A percentile compares a stretch with the other conserved stretches of the same genome.
Evolutionary conservation across 2,113 vertebrate species (phyloP).

Genomic region (Recurvirostra avosetta): DNA sequence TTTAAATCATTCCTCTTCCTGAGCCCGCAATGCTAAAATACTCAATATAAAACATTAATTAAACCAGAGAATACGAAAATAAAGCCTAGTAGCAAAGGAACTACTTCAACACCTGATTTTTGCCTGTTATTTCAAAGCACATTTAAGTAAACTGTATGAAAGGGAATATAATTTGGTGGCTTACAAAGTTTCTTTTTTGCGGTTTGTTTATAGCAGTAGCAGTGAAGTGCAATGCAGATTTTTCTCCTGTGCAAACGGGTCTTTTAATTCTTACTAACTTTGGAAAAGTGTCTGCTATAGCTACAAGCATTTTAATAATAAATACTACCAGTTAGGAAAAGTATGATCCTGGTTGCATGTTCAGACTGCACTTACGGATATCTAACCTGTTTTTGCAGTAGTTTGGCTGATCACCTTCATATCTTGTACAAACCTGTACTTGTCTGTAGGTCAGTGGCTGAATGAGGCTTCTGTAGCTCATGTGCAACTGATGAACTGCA

Average conservation of each 20-base stretch:
- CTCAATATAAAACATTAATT: not conserved
- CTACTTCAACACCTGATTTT: not conserved
- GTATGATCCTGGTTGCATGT: not conserved
- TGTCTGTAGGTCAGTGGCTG: not conserved
- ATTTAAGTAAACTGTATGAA: not conserved
- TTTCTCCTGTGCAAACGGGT: not conserved
- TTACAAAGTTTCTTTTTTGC: not conserved
- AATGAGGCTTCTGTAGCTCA: not conserved
- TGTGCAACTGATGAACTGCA: not conserved
- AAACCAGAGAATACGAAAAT: not conserved
- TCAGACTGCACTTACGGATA: not conserved
- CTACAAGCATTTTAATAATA: not conserved
- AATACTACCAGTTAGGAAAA: not conserved
- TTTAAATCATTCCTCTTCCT: not conserved
- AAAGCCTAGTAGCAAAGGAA: not conserved
- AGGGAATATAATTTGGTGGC: not conserved
- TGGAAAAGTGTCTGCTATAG: not conserved
- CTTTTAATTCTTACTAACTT: not conserved
- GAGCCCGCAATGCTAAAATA: not conserved
- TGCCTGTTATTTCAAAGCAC: not conserved
- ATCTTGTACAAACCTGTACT: not conserved
- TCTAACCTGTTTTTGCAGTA: not conserved
- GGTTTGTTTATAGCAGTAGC: not conserved
- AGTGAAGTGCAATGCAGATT: not conserved
- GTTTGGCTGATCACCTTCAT: not conserved